These are phyloP conservation scores for Tethea ocularis DNA, from an alignment of 2,888 invertebrate genomes.

Conservation along the genomic window DNA sequence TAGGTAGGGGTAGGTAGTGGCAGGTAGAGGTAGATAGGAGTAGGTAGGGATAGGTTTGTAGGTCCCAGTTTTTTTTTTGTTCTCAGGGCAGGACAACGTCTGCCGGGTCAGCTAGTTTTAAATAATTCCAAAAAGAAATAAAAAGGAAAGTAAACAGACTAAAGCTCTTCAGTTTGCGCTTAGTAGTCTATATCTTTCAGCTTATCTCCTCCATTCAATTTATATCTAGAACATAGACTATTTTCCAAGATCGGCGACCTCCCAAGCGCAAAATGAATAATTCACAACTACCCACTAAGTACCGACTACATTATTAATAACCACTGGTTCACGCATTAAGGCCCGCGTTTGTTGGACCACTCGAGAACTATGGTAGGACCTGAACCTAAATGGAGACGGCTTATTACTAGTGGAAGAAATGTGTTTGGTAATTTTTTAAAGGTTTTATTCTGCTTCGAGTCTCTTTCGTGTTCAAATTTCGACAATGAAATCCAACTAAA, in stretches of 20 bases:
- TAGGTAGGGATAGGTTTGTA: too few relatives aligned
- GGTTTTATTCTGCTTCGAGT: too few relatives aligned
- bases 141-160: neutral
- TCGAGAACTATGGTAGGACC: conserved; percentile 3
- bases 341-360: neutral
- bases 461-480: too few relatives aligned
- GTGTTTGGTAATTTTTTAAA: neutral
- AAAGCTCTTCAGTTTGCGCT: neutral
- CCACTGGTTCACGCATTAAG: conserved; percentile 9
- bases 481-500: too few relatives aligned
- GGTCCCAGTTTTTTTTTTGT: too few relatives aligned
- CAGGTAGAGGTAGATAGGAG: too few relatives aligned
- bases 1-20: too few relatives aligned
- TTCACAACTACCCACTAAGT: conserved; percentile 43
- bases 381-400: neutral
- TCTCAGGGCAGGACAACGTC: too few relatives aligned
- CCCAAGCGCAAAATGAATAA: conserved; percentile 62
- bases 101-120: too few relatives aligned
- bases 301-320: conserved; percentile 47
- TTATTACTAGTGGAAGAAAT: neutral
- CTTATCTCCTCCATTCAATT: conserved; percentile 20
- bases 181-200: neutral
- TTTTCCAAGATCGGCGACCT: conserved; percentile 56
- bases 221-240: conserved; percentile 35
- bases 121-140: too few relatives aligned